A percentile compares a stretch with the other conserved stretches of the same genome.
These are phyloP conservation scores for Ivindomyrus marchei DNA, from an alignment of 2,113 vertebrate species.

Conservation along the genomic window DNA sequence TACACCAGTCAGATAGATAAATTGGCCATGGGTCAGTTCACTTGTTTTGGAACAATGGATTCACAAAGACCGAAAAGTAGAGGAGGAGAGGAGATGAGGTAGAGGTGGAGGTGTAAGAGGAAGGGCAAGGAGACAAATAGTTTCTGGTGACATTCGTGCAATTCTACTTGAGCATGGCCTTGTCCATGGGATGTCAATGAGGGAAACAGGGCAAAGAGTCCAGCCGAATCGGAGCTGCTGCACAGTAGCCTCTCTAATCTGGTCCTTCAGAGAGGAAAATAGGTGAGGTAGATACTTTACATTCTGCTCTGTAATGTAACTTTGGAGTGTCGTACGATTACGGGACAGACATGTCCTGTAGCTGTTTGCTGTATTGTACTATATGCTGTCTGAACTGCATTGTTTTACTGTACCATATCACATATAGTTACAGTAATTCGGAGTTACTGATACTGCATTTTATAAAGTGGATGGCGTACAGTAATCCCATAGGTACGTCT, in stretches of 20 bases:
- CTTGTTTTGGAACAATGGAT: background rate
- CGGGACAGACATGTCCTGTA: background rate
- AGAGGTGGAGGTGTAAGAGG: background rate
- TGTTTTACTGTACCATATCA: background rate
- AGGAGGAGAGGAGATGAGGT: background rate
- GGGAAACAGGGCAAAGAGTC: background rate
- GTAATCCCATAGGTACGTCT: background rate
- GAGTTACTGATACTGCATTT: background rate
- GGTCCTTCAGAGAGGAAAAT: background rate
- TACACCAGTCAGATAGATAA: background rate
- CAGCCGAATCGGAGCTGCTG: background rate
- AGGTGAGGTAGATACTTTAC: background rate
- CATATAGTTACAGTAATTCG: background rate
- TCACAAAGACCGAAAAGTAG: background rate
- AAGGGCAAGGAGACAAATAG: background rate
- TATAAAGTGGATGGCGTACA: constrained; percentile 12
- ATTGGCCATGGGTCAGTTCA: background rate
- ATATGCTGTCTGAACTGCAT: background rate
- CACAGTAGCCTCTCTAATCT: background rate
- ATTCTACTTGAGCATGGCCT: constrained; percentile 11
- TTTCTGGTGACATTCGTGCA: background rate
- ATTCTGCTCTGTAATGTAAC: background rate
- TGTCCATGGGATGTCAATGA: constrained; percentile 15
- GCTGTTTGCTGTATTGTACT: background rate
- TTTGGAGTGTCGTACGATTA: background rate